Evolutionary conservation across 2,113 vertebrate genomes (phyloP).

Genomic region (Danionella cerebrum): DNA sequence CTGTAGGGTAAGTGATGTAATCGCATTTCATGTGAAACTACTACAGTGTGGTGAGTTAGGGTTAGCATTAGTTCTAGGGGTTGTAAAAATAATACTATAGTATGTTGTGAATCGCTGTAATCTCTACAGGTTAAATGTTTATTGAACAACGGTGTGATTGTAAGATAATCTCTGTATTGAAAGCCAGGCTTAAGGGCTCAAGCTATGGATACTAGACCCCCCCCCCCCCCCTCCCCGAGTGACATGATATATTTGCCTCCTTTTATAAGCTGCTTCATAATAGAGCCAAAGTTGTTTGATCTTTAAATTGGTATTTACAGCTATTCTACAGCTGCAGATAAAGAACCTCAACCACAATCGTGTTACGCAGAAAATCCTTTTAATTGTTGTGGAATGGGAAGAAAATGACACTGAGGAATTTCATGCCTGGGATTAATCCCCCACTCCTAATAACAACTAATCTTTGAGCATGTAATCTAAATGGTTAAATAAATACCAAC

Average conservation of each 20-base stretch:
- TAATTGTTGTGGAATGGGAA: constrained; percentile 52
- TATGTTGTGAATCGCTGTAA: constrained; percentile 2
- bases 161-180: background rate
- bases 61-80: too few relatives aligned
- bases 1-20: too few relatives aligned
- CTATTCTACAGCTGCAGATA: constrained; percentile 57
- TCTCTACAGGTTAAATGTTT: constrained; percentile 1
- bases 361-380: constrained; percentile 53
- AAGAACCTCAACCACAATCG: constrained; percentile 61
- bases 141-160: constrained; percentile 18
- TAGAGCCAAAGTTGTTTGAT: constrained; percentile 57
- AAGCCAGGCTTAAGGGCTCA: constrained; percentile 1
- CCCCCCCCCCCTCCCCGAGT: background rate
- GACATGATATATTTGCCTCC: constrained; percentile 21
- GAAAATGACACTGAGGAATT: constrained; percentile 54
- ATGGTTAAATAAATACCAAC: constrained; percentile 51
- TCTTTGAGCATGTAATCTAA: constrained; percentile 56
- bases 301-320: constrained; percentile 63
- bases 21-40: too few relatives aligned
- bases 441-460: constrained; percentile 54
- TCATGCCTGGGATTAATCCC: constrained; percentile 61
- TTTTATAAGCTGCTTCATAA: constrained; percentile 60
- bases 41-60: too few relatives aligned
- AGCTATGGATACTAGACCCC: constrained; percentile 3
- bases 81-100: constrained; percentile 16